Base-by-base conservation (phyloP, 2,797 vertebrate genomes). In the Poeciliopsis infans region DNA sequence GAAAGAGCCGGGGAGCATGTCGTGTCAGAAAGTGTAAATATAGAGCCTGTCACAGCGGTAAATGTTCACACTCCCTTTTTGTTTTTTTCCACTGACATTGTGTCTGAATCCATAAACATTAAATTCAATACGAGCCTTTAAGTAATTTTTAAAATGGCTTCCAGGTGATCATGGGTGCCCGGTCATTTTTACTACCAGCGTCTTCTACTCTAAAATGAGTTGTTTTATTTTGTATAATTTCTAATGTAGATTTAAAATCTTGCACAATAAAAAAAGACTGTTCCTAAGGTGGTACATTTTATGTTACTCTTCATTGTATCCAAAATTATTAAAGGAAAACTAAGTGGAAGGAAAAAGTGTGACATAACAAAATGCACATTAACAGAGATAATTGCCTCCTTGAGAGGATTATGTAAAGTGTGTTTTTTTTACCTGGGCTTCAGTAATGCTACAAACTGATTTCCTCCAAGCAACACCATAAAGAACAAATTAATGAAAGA, bases 21-120 rank as follows among this genome's bases (percentile, higher is more conserved):
- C 84, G 87, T 85, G 82, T 90, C 88, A 90, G 77, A 84, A 77
- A 87, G 89, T 94, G 90, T 94, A 95, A 94, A 95, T 93, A 93
- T 90, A 94, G 91, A 88, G 78, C 83, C 83, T 94, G 92, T 93
- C 90, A 91, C 81, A 89, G 82, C 70, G 73, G 71, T 85, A 83
- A 20, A 79, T 83, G 72, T 72, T 83, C 80, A 81, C 81, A 76
- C 79, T 82, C 90, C 79, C 88, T 92, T 83, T 85, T 86, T 76
- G 76, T 81, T 86, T 82, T 82, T 64, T 64, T 69, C 23, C 66
- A 7, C 73, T 4, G 28, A 90, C 86, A 89, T 87, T 91, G 81
- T 92, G 88, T 90, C 85, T 86, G 85, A 85, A 81, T 90, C 88
- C 81, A 88, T 91, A 90, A 95, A 93, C 92, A 91, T 83, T 78